Conservation (phyloP, 1,140 invertebrate genomes). For the Tigriopus japonicus region DNA sequence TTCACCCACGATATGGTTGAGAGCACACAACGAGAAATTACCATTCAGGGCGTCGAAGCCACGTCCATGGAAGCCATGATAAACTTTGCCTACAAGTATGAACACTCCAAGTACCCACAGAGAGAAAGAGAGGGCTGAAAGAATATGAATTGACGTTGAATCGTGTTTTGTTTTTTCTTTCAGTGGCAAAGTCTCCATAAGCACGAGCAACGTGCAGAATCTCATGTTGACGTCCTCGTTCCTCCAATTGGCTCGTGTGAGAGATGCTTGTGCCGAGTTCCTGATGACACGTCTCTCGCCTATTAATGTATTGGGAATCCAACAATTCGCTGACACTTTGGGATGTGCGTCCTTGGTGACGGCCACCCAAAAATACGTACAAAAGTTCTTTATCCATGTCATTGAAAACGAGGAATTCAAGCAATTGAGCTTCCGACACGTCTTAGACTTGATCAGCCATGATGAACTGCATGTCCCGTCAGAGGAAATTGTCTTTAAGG, state of each 20-base stretch:
- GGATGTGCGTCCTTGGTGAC: conserved; percentile 48
- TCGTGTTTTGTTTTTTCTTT: too few species aligned
- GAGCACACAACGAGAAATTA: conserved; percentile 52
- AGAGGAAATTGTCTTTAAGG: conserved; percentile 59
- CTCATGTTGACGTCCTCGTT: conserved; percentile 73
- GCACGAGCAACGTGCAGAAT: conserved; percentile 59
- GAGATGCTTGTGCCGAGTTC: conserved; percentile 11
- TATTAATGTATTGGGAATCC: conserved; percentile 61
- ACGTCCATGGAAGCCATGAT: conserved; percentile 54
- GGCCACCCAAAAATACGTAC: conserved; percentile 58
- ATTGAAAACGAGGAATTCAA: conserved; percentile 58
- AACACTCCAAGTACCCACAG: too few species aligned
- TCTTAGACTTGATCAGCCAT: conserved; percentile 48
- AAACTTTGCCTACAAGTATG: conserved; percentile 68
- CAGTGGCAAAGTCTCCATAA: conserved; percentile 52
- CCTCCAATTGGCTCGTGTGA: conserved; percentile 41
- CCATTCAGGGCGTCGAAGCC: conserved; percentile 48
- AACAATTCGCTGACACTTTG: conserved; percentile 60
- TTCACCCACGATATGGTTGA: conserved; percentile 47
- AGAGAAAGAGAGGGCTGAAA: too few species aligned
- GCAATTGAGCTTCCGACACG: conserved; percentile 37
- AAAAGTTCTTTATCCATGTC: conserved; percentile 62
- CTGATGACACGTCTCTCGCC: conserved; percentile 40
- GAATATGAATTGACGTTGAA: too few species aligned
- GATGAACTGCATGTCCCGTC: conserved; percentile 54